Base-by-base conservation (phyloP, 2,113 vertebrate genomes). In the Prochilodus magdalenae region DNA sequence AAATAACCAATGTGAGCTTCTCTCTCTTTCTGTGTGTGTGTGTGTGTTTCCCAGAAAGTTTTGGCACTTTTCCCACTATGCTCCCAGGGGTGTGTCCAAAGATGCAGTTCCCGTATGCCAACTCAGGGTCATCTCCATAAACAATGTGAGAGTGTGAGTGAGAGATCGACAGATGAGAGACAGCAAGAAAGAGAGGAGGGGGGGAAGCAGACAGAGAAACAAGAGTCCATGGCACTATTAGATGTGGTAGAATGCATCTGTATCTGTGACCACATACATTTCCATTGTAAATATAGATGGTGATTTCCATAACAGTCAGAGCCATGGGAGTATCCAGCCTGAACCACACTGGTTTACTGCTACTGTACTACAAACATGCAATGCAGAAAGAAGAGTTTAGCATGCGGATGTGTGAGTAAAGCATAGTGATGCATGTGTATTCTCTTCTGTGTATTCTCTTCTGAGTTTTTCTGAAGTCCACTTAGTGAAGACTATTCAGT, bases 31-130 rank as follows among this genome's bases (percentile, higher is more conserved):
- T 27, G 60, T 63, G 60, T 63, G 60, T 63, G 65, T 36, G 65
- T 67, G 29, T 67, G 29, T 36, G 30, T 36, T 67, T 67, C 29
- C 16, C 18, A 36, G 30, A 67, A 67, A 33, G 18, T 67, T 36
- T 30, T 67, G 65, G 65, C 65, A 67, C 15, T 67, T 67, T 67
- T 67, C 65, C 65, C 30, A 67, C 29, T 36, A 36, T 67, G 57
- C n/a, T 26, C 57, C 57, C 57, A 60, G 24, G 33, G 20, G 66
- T 70, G 66, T 70, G 66, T 70, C 36, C 20, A 70, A 36, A 70
- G 10, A 70, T 70, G 33, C 0, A 36, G 20, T 70, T 70, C 66
- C 66, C 24, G 66, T 44, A 40, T 70, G 33, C 36, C 36, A 44
- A 16, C 13, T 70, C 13, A 70, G 66, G 66, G 57, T 60, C 3